These are phyloP conservation scores for Poliocrania exsul DNA, from an alignment of 2,797 vertebrate species.

Conservation along the genomic window DNA sequence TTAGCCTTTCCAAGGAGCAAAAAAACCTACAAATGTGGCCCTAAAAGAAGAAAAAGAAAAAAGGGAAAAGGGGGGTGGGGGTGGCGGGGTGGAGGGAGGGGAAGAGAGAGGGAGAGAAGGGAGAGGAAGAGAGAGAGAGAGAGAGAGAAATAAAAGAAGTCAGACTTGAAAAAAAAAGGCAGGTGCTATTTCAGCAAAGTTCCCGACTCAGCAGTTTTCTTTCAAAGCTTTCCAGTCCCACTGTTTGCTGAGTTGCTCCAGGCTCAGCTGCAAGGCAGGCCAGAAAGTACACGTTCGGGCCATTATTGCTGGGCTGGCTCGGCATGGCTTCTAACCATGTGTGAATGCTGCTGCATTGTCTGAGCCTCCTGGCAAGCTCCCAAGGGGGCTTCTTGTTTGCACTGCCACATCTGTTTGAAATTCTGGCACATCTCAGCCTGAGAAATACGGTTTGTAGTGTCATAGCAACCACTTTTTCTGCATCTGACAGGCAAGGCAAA, in stretches of 20 bases:
- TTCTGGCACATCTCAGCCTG: slow-evolving; percentile 51
- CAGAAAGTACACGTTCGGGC: slow-evolving; percentile 35
- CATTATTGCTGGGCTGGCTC: not conserved
- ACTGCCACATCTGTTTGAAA: slow-evolving; percentile 67
- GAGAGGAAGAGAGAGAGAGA: not conserved
- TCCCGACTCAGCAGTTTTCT: slow-evolving; percentile 73
- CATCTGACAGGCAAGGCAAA: slow-evolving; percentile 11
- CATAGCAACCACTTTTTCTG: slow-evolving; percentile 46
- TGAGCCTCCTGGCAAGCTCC: slow-evolving; percentile 32
- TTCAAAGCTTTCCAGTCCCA: slow-evolving; percentile 67
- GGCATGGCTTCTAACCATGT: not conserved
- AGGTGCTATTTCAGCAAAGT: slow-evolving; percentile 74
- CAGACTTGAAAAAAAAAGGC: not conserved
- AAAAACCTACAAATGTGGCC: slow-evolving; percentile 46
- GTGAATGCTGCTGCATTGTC: slow-evolving; percentile 29
- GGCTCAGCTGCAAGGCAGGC: slow-evolving; percentile 41
- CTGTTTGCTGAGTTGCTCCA: slow-evolving; percentile 69
- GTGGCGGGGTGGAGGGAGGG: fast-evolving
- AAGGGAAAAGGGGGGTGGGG: too few species aligned
- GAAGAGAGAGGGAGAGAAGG: not conserved
- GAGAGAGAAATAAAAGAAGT: not conserved
- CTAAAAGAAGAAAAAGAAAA: slow-evolving; percentile 7
- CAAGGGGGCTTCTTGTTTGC: slow-evolving; percentile 54
- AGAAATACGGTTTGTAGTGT: slow-evolving; percentile 51
- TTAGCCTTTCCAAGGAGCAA: slow-evolving; percentile 48